Conservation (phyloP, 2,113 vertebrate genomes). For the Hemiscyllium ocellatum region DNA sequence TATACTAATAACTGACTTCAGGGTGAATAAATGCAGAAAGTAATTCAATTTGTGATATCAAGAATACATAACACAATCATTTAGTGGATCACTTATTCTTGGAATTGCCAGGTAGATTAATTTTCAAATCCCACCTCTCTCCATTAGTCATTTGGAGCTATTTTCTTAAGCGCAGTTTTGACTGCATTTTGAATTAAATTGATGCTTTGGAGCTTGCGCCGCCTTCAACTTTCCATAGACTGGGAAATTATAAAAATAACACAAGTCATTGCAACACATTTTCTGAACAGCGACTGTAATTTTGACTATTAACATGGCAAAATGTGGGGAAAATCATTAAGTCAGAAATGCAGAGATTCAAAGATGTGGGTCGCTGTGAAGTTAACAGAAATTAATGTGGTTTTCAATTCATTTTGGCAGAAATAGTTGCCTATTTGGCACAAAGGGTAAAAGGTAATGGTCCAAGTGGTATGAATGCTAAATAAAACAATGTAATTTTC, state of each 20-base stretch:
- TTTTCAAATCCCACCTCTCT: neutral
- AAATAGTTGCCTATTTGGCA: neutral
- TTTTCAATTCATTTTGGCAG: neutral
- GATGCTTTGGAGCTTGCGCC: neutral
- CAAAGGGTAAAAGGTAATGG: neutral
- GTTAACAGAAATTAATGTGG: neutral
- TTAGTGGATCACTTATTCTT: neutral
- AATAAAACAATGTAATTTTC: neutral
- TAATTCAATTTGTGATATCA: slow-evolving; percentile 1
- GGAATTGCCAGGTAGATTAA: neutral
- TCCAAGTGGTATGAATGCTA: neutral
- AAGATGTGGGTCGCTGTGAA: neutral
- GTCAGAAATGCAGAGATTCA: neutral
- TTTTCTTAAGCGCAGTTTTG: neutral
- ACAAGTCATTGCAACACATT: neutral
- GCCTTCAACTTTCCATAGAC: neutral
- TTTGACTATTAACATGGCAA: neutral
- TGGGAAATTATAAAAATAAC: neutral
- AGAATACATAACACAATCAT: neutral
- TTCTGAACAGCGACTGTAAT: neutral
- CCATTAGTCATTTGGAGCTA: neutral
- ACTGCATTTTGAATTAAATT: neutral
- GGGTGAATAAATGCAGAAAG: neutral
- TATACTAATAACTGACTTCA: neutral
- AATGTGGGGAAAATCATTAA: neutral